Conservation (phyloP, 2,113 vertebrate species). For the Megatriorchis doriae region DNA sequence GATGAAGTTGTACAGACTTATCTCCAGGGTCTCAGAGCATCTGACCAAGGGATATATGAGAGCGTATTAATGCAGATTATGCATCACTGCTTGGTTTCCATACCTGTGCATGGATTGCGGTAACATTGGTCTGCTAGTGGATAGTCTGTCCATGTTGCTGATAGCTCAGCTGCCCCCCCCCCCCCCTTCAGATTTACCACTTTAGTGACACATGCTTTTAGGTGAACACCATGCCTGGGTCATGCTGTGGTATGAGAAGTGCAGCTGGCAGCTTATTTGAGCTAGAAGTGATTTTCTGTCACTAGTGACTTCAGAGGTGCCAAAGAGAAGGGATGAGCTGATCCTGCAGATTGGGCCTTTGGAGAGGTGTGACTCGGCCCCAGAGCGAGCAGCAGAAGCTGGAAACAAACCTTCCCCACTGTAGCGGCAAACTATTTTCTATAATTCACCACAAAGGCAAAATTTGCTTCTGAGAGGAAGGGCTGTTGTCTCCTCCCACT, state of each 20-base stretch:
- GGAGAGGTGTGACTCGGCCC: neutral
- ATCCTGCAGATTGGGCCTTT: too few species aligned
- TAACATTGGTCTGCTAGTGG: neutral
- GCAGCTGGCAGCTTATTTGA: neutral
- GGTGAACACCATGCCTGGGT: accelerated
- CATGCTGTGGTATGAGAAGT: neutral
- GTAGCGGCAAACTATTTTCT: neutral
- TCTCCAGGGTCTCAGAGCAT: neutral
- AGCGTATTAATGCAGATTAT: neutral
- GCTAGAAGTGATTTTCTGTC: neutral
- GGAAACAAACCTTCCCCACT: neutral
- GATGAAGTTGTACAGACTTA: accelerated
- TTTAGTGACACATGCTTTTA: neutral
- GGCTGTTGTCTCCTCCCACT: neutral
- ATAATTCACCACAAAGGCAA: neutral
- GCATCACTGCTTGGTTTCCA: neutral
- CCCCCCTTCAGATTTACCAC: neutral
- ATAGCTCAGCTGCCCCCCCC: neutral
- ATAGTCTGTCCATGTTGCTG: neutral
- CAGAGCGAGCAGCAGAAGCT: neutral
- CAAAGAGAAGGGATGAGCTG: neutral
- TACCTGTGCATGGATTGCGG: neutral
- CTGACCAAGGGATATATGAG: neutral
- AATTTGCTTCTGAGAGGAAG: neutral
- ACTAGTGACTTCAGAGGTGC: neutral